Base-by-base conservation (phyloP, 2,888 invertebrate species). In the Tenthredo amoena region DNA sequence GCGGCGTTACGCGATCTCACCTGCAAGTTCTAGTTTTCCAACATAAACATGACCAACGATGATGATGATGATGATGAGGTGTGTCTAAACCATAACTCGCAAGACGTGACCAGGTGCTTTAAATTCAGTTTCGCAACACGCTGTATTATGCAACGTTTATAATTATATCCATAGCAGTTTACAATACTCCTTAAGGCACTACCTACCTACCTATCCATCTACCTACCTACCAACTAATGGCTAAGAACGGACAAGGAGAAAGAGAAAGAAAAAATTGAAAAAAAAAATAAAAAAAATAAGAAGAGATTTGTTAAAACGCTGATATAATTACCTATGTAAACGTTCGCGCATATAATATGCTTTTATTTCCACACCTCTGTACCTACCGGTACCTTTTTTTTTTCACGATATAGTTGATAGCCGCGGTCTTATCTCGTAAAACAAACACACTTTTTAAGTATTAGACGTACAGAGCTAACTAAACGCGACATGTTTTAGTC, bases 61-160 rank as follows among this genome's bases (percentile, higher is more conserved):
- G 18, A 18, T n/a, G 55, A 55, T 68, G 3, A 47, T 18, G 18
- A 18, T n/a, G 55, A 55, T 68, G 68, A 68, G 68, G 18, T 15
- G 18, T 18, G 68, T 34, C 34, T 68, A 34, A 31, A 10, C 3
- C 62, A n/a, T 62, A 62, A 26, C 9, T 26, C 10, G 12, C 9
- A 21, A 58, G 21, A 58, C 65, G 18, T 68, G 68, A 31, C 68
- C 68, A 68, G 68, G 68, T 68, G 68, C 34, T 68, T 68, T 12
- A 18, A 34, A 68, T 34, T 34, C 68, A 12, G 18, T 68, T 26
- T 68, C 34, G 68, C 68, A 68, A 68, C 6, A 5, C 34, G 2
- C 34, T 15, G 15, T 18, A 12, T 68, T 68, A 34, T 68, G 34
- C 68, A 68, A 68, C 34, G 68, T 12, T 68, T 34, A 55, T 55